These are phyloP conservation scores for Chaetodon trifascialis DNA, from an alignment of 2,113 vertebrate genomes.

Conservation along the genomic window DNA sequence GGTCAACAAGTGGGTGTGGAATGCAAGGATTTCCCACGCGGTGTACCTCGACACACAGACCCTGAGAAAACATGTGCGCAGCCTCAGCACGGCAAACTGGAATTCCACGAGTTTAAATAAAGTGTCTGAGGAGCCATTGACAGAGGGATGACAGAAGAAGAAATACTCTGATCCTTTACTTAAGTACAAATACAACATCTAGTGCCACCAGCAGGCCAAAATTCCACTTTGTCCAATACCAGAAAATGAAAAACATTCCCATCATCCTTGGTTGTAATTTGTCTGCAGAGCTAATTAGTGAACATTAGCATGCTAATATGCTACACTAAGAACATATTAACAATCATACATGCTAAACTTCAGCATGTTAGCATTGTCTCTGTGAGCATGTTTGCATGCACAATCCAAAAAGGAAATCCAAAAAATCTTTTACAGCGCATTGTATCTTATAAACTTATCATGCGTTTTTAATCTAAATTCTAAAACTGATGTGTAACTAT, in stretches of 20 bases:
- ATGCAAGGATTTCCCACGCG: constrained; percentile 74
- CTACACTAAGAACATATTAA: too few species aligned
- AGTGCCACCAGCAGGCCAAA: background rate
- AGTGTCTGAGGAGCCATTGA: constrained; percentile 18
- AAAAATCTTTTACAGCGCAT: background rate
- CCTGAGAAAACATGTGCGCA: constrained; percentile 67
- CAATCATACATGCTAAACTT: too few species aligned
- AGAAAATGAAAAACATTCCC: too few species aligned
- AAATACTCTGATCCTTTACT: background rate
- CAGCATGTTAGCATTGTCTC: too few species aligned
- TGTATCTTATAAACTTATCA: background rate
- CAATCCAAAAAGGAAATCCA: background rate
- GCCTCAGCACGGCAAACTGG: constrained; percentile 31
- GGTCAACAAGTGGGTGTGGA: constrained; percentile 81
- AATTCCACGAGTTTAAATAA: constrained; percentile 43
- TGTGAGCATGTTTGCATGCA: too few species aligned
- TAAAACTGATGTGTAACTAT: too few species aligned
- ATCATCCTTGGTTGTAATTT: too few species aligned
- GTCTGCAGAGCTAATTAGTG: too few species aligned
- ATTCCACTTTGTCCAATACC: background rate
- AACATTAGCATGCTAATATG: too few species aligned
- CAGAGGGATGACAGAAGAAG: background rate
- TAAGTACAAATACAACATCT: background rate
- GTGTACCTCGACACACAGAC: constrained; percentile 57
- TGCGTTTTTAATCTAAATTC: too few species aligned